Evolutionary conservation across 1,140 invertebrate species (phyloP).

Genomic region (Nephotettix cincticeps): DNA sequence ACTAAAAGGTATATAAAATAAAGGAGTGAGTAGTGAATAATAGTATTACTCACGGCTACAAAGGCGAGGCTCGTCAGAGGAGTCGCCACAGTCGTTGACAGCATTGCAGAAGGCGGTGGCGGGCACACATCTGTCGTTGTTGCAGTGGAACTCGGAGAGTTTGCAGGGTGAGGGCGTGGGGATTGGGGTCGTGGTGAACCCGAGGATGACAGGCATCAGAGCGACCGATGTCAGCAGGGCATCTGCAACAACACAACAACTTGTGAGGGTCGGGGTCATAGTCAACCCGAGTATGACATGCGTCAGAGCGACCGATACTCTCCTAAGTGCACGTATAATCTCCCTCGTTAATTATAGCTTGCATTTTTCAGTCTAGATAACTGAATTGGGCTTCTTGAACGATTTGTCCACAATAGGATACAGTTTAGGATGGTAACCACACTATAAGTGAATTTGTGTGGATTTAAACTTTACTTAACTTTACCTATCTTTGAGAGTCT

Average conservation of each 20-base stretch:
- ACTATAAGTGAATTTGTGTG: no score
- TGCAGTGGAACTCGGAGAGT: conserved; percentile 76
- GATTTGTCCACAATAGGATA: no score
- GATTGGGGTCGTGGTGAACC: conserved; percentile 32
- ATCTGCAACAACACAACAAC: conserved; percentile 18
- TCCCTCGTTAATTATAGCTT: no score
- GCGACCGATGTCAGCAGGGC: conserved; percentile 1
- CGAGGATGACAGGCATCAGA: conserved; percentile 11
- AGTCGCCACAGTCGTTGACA: conserved; percentile 80
- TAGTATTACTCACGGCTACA: conserved; percentile 82
- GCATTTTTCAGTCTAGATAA: no score
- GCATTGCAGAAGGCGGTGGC: conserved; percentile 81
- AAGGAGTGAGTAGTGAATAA: neutral
- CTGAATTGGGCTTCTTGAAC: no score
- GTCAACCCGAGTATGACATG: neutral
- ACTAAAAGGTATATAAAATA: no score
- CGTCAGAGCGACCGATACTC: neutral
- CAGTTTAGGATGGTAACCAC: no score
- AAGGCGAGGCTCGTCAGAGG: conserved; percentile 78
- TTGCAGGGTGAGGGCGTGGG: conserved; percentile 55
- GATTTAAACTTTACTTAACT: no score
- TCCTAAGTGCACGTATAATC: no score
- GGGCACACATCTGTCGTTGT: conserved; percentile 75
- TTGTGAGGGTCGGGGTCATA: conserved; percentile 38
- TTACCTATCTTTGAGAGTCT: no score